These are phyloP conservation scores for Athalia rosae DNA, from an alignment of 2,888 invertebrate genomes.

Conservation along the genomic window DNA sequence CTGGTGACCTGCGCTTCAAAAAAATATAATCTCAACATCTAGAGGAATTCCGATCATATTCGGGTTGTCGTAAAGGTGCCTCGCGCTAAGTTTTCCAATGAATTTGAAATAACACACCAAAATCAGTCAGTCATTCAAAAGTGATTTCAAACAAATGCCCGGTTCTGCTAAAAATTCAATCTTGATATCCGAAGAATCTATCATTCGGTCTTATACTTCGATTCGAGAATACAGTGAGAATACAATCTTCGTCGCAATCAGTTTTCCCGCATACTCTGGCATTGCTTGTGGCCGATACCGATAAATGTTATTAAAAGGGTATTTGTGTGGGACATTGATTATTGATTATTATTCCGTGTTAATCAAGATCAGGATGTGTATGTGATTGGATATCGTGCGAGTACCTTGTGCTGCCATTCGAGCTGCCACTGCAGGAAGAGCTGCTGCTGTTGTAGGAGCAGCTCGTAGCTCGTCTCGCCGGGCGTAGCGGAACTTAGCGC, in stretches of 20 bases:
- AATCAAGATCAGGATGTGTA: conserved; percentile 32
- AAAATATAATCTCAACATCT: conserved; percentile 7
- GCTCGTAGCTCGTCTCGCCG: conserved; percentile 90
- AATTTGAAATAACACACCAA: neutral
- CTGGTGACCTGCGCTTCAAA: conserved; percentile 19
- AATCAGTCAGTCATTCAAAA: too few relatives aligned
- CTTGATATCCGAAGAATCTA: too few relatives aligned
- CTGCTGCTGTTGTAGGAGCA: conserved; percentile 95
- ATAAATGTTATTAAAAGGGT: neutral
- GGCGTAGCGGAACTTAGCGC: conserved; percentile 69
- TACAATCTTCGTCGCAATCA: neutral
- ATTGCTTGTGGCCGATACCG: neutral
- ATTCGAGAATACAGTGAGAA: too few relatives aligned
- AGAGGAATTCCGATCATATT: neutral
- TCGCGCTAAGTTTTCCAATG: neutral
- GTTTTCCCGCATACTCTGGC: neutral
- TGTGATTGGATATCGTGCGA: conserved; percentile 45
- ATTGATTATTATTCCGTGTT: conserved; percentile 42
- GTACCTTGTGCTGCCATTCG: conserved; percentile 85
- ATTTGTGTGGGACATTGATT: conserved; percentile 6
- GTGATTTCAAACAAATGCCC: too few relatives aligned
- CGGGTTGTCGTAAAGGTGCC: neutral
- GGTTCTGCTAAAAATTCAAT: too few relatives aligned
- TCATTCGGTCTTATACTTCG: too few relatives aligned
- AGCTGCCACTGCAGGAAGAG: conserved; percentile 91